Percentiles rank a stretch among this genome's conserved stretches.
Evolutionary conservation across 2,888 invertebrate species (phyloP).

Genomic region (Pherbina coryleti): DNA sequence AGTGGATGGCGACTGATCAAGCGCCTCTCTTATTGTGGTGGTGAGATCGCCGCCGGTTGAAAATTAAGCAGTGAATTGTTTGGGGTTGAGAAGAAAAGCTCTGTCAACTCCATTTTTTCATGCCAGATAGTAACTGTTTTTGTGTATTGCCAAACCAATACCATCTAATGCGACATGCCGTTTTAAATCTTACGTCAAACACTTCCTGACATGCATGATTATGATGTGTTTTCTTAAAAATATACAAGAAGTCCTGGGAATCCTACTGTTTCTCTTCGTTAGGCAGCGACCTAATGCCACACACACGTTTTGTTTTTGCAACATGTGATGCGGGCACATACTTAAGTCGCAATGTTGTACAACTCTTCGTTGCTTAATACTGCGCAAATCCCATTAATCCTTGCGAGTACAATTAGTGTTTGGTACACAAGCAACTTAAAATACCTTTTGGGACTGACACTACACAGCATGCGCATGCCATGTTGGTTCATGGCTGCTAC

Average conservation of each 20-base stretch:
- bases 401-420: constrained; percentile 66
- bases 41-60: not conserved
- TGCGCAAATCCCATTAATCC: constrained; percentile 65
- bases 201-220: no score
- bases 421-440: constrained; percentile 56
- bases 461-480: constrained; percentile 33
- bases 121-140: not conserved
- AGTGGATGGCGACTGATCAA: not conserved
- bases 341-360: constrained; percentile 50
- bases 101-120: not conserved
- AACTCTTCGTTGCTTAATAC: constrained; percentile 61
- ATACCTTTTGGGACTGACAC: constrained; percentile 29
- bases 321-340: constrained; percentile 35
- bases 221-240: no score
- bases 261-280: no score
- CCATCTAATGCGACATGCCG: no score
- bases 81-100: not conserved
- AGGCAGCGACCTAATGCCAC: constrained; percentile 20
- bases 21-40: not conserved
- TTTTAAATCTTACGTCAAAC: no score
- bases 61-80: not conserved
- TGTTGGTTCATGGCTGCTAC: constrained; percentile 9
- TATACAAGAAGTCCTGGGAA: no score
- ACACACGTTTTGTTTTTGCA: constrained; percentile 3
- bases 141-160: no score